These are phyloP conservation scores for Ametastegia equiseti DNA, from an alignment of 2,888 invertebrate species.

Conservation along the genomic window DNA sequence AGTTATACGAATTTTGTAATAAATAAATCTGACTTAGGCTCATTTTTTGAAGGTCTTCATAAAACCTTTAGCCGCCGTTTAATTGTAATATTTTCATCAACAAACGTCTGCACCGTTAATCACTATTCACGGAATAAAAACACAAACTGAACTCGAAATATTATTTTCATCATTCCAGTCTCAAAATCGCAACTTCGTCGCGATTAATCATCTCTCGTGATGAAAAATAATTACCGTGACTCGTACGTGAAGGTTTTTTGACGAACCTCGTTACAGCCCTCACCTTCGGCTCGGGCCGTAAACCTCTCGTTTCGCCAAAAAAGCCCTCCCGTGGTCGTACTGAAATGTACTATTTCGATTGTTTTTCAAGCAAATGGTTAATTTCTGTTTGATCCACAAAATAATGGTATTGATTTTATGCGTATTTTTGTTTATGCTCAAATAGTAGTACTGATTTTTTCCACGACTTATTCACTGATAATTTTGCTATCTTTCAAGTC, in stretches of 20 bases:
- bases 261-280: too few species aligned
- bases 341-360: too few species aligned
- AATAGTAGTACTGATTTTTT: slow-evolving; percentile 2
- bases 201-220: too few species aligned
- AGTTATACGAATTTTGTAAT: not conserved
- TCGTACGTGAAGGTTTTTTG: too few species aligned
- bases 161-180: too few species aligned
- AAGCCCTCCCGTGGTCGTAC: too few species aligned
- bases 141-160: not conserved
- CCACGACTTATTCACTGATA: not conserved
- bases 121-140: not conserved
- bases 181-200: too few species aligned
- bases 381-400: not conserved
- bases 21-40: not conserved
- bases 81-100: not conserved
- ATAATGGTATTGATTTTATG: not conserved
- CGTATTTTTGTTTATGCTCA: not conserved
- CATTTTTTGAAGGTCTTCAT: not conserved
- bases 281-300: too few species aligned
- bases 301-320: too few species aligned
- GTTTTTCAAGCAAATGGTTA: not conserved
- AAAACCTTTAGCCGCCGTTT: not conserved
- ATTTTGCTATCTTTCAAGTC: not conserved
- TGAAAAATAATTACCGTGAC: too few species aligned
- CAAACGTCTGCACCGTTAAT: not conserved